A percentile compares a stretch with the other conserved stretches of the same genome.
These are phyloP conservation scores for Carabus problematicus DNA, from an alignment of 2,888 invertebrate species.

Conservation along the genomic window DNA sequence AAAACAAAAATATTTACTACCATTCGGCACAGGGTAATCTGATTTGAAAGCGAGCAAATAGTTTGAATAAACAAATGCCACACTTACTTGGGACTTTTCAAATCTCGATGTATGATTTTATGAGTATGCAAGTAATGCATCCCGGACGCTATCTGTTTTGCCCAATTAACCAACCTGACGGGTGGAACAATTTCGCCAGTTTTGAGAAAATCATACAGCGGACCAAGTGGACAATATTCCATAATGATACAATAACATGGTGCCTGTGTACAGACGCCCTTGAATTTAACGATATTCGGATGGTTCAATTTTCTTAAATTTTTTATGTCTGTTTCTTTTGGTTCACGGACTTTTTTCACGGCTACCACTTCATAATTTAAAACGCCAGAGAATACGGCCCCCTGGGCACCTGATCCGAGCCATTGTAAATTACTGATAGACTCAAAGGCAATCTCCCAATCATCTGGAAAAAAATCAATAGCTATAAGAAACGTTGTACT, in stretches of 20 bases:
- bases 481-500: not conserved
- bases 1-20: slow-evolving; percentile 8
- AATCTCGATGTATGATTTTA: slow-evolving; percentile 97
- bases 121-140: slow-evolving; percentile 96
- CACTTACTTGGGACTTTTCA: slow-evolving; percentile 96
- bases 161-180: slow-evolving; percentile 88
- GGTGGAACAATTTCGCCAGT: slow-evolving; percentile 85
- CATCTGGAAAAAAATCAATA: slow-evolving; percentile 66
- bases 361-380: slow-evolving; percentile 87
- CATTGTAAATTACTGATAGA: slow-evolving; percentile 86
- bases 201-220: slow-evolving; percentile 88
- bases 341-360: slow-evolving; percentile 93
- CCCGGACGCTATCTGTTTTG: slow-evolving; percentile 93
- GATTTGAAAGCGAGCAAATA: slow-evolving; percentile 1
- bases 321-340: slow-evolving; percentile 91
- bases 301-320: slow-evolving; percentile 92
- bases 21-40: not conserved
- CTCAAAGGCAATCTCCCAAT: slow-evolving; percentile 96
- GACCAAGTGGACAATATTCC: slow-evolving; percentile 98
- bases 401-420: slow-evolving; percentile 95
- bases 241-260: slow-evolving; percentile 95
- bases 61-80: not conserved
- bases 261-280: slow-evolving; percentile 91
- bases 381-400: slow-evolving; percentile 90
- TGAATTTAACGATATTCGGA: slow-evolving; percentile 92